These are phyloP conservation scores for Trichogramma dendrolimi DNA, from an alignment of 2,888 invertebrate species.

Conservation along the genomic window DNA sequence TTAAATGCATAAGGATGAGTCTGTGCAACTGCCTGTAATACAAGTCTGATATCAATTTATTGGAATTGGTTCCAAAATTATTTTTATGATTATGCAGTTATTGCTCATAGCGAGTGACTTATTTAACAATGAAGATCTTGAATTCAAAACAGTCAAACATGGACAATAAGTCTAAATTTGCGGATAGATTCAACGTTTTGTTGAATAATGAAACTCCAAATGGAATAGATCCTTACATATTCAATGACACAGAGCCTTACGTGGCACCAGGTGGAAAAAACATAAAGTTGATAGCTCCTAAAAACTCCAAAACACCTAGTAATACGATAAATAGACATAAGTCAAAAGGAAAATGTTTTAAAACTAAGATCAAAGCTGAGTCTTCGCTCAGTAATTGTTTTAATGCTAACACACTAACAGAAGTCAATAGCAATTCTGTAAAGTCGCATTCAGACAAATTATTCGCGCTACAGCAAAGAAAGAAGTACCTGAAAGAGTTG, in stretches of 20 bases:
- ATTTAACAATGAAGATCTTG: slow-evolving; percentile 46
- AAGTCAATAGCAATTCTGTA: slow-evolving; percentile 22
- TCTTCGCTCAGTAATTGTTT: slow-evolving; percentile 30
- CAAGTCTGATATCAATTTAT: slow-evolving; percentile 8
- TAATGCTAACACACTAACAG: slow-evolving; percentile 24
- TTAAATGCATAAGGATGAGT: slow-evolving; percentile 1
- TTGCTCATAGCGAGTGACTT: slow-evolving; percentile 21
- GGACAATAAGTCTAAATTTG: slow-evolving; percentile 53
- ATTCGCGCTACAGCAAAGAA: slow-evolving; percentile 31
- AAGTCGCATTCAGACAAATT: slow-evolving; percentile 35
- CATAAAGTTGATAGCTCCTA: slow-evolving; percentile 38
- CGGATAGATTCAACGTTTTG: slow-evolving; percentile 52
- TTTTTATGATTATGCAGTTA: slow-evolving; percentile 22
- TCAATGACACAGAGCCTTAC: slow-evolving; percentile 52
- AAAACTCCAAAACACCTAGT: slow-evolving; percentile 36
- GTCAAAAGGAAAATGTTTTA: slow-evolving; percentile 44
- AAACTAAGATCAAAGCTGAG: slow-evolving; percentile 39
- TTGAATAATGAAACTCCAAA: slow-evolving; percentile 49
- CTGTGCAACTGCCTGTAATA: slow-evolving; percentile 12
- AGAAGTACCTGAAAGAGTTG: slow-evolving; percentile 35
- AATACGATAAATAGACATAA: slow-evolving; percentile 39
- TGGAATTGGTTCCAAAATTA: not conserved
- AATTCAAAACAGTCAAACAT: slow-evolving; percentile 44
- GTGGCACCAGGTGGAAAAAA: slow-evolving; percentile 38
- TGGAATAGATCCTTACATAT: slow-evolving; percentile 54